phyloP scores from a whole-genome alignment of 2,797 vertebrate genomes.

The Sarcoramphus papa region DNA sequence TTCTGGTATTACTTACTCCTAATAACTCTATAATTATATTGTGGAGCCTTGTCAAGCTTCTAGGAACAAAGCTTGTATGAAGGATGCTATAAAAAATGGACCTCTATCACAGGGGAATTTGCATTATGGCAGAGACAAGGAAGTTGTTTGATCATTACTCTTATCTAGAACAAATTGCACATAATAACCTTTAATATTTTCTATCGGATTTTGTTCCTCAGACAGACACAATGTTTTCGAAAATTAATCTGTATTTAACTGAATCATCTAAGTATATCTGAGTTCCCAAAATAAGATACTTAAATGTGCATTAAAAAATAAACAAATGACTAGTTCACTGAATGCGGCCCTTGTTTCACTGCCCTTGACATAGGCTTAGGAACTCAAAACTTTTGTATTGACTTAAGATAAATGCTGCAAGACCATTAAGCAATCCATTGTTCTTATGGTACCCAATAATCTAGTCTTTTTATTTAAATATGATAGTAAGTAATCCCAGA shows the following conservation, averaged over 20 bases:
- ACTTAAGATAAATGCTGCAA: conserved; percentile 74
- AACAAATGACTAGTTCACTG: conserved; percentile 14
- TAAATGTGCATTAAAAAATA: conserved; percentile 56
- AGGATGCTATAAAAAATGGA: conserved; percentile 36
- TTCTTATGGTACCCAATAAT: conserved; percentile 58
- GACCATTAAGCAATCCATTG: conserved; percentile 65
- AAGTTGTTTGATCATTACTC: conserved; percentile 45
- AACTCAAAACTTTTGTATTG: conserved; percentile 69
- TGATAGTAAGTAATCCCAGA: conserved; percentile 56
- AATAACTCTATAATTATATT: conserved; percentile 37
- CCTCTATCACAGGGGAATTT: conserved; percentile 19
- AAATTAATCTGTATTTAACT: conserved; percentile 22
- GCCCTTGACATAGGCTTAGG: conserved; percentile 68
- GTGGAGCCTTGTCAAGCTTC: not conserved
- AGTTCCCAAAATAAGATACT: conserved; percentile 50
- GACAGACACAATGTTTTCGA: not conserved
- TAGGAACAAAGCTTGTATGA: not conserved
- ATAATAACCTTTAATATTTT: conserved; percentile 59
- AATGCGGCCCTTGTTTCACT: conserved; percentile 69
- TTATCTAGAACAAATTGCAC: conserved; percentile 70
- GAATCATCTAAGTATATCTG: conserved; percentile 24
- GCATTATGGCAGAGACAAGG: not conserved
- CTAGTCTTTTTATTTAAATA: conserved; percentile 65
- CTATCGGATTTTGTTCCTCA: conserved; percentile 51
- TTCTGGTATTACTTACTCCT: conserved; percentile 52